A percentile compares a stretch with the other conserved stretches of the same genome.
Conservation (phyloP, 2,797 vertebrate genomes). For the Channa striata region DNA sequence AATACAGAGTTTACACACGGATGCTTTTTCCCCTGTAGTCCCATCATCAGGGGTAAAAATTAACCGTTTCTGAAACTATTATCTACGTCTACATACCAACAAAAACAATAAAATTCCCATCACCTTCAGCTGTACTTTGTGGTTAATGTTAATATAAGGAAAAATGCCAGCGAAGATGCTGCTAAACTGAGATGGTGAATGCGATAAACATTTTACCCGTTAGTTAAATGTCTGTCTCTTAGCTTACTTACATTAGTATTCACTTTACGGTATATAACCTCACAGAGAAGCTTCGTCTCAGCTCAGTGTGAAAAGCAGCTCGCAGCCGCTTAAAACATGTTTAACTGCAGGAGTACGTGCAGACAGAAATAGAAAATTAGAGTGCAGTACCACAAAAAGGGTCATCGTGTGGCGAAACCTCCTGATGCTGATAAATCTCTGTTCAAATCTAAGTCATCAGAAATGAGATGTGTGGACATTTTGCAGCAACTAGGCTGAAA, state of each 20-base stretch:
- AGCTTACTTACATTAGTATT: background rate
- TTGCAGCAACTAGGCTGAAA: constrained; percentile 12
- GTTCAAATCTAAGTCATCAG: too few relatives aligned
- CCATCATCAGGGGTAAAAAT: background rate
- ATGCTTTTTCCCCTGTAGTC: too few relatives aligned
- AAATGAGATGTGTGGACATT: background rate
- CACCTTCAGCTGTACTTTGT: too few relatives aligned
- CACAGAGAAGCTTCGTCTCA: background rate
- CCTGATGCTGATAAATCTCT: too few relatives aligned
- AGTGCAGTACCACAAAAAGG: background rate
- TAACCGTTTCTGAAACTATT: too few relatives aligned
- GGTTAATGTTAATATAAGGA: too few relatives aligned
- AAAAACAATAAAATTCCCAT: too few relatives aligned
- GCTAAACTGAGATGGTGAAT: too few relatives aligned
- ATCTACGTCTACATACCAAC: too few relatives aligned
- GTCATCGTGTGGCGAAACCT: too few relatives aligned
- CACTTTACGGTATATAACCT: background rate
- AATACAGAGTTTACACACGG: too few relatives aligned
- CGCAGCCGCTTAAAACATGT: background rate
- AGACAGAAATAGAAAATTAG: background rate
- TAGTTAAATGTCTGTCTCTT: background rate
- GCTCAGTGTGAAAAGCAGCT: background rate
- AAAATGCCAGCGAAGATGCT: too few relatives aligned
- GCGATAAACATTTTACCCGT: background rate
- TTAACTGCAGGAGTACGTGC: background rate